Conservation (phyloP, 2,888 invertebrate genomes). For the Scaptodrosophila latifasciaeformis region DNA sequence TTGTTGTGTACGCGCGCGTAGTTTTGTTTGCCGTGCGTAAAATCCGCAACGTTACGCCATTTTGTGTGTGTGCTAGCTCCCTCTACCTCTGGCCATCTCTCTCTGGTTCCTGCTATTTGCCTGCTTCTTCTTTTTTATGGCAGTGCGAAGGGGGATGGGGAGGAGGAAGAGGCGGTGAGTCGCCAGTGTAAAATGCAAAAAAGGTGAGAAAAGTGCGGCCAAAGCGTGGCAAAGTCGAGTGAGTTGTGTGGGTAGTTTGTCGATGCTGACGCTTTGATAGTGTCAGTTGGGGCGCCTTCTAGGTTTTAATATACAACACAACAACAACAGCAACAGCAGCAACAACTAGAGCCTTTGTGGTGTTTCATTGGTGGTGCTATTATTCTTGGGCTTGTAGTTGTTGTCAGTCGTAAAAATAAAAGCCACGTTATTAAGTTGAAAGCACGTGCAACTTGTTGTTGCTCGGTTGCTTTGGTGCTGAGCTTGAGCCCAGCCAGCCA, state of each 20-base stretch:
- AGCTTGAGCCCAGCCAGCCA: conserved; percentile 14
- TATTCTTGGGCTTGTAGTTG: conserved; percentile 15
- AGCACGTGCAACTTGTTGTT: conserved; percentile 68
- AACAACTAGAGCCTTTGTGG: no score
- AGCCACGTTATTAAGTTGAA: conserved; percentile 69
- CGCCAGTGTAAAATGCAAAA: conserved; percentile 55
- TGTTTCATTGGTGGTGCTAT: conserved; percentile 24
- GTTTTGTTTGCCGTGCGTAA: conserved; percentile 67
- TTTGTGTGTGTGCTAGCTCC: conserved; percentile 50
- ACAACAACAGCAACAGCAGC: no score
- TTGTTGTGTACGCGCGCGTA: conserved; percentile 66
- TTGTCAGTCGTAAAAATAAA: conserved; percentile 57
- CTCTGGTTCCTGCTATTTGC: background rate
- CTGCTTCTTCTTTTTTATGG: conserved; percentile 7
- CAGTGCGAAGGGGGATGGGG: no score
- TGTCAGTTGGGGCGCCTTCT: conserved; percentile 31
- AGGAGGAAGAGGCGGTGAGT: no score
- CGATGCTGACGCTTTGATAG: conserved; percentile 55
- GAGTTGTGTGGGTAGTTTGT: conserved; percentile 44
- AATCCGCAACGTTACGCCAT: conserved; percentile 67
- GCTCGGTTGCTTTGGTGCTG: conserved; percentile 8
- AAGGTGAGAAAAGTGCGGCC: conserved; percentile 54
- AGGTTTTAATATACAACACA: conserved; percentile 38
- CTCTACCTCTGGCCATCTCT: background rate
- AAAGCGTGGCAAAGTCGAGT: conserved; percentile 11